Conservation (phyloP, 23 tunicate species). For the Aplidium turbinatum region DNA sequence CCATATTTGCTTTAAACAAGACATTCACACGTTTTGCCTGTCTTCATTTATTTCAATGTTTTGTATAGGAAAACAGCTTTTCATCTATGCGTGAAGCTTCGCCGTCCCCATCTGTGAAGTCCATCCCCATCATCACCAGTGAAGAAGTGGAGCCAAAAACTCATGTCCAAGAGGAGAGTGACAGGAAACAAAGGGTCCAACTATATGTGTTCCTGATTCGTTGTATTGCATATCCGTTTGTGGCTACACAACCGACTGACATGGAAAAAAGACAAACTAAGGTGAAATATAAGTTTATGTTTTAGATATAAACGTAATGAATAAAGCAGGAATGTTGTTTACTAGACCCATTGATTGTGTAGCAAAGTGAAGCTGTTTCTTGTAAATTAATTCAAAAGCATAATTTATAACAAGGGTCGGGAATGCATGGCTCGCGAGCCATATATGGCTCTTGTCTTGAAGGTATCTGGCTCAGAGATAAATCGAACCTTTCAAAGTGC, state of each 20-base stretch:
- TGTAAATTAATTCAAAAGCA: conserved; percentile 1
- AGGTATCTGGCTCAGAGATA: conserved; percentile 38
- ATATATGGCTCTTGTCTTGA: conserved; percentile 44
- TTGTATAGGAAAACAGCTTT: conserved; percentile 57
- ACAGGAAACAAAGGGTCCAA: conserved; percentile 70
- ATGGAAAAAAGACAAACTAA: conserved; percentile 87
- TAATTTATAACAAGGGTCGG: conserved; percentile 12
- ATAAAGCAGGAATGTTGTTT: neutral
- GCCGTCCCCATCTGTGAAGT: conserved; percentile 79
- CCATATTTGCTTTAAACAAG: neutral
- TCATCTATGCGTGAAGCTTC: conserved; percentile 57
- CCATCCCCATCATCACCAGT: too few relatives aligned
- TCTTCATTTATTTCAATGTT: neutral
- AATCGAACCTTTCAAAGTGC: conserved; percentile 10
- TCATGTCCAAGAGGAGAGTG: conserved; percentile 71
- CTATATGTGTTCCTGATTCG: conserved; percentile 91
- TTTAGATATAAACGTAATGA: neutral
- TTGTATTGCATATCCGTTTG: conserved; percentile 91
- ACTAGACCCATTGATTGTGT: neutral
- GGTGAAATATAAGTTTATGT: too few relatives aligned
- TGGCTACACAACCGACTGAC: conserved; percentile 87
- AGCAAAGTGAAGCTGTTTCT: neutral
- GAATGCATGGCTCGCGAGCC: conserved; percentile 46
- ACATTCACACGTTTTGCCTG: neutral
- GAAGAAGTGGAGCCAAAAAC: conserved; percentile 73